These are phyloP conservation scores for Anthopleura sola DNA, from an alignment of 64 coral and sea anemone species.

Conservation along the genomic window DNA sequence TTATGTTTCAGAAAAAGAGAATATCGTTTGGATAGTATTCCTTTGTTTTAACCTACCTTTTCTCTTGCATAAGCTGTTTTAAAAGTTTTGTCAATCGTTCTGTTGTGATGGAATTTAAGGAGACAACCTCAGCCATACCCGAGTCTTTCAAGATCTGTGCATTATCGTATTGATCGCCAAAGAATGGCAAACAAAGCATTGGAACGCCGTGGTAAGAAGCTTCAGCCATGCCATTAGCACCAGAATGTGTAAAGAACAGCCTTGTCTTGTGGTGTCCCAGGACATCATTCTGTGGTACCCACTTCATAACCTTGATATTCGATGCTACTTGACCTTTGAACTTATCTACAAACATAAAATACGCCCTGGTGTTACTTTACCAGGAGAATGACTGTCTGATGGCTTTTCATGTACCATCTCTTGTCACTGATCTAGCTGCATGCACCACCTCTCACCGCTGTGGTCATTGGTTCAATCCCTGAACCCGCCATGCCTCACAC, in stretches of 20 bases:
- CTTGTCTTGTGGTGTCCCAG: constrained; percentile 35
- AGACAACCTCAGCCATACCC: constrained; percentile 14
- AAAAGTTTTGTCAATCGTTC: neutral
- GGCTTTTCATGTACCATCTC: too few relatives aligned
- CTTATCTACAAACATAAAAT: neutral
- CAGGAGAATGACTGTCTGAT: too few relatives aligned
- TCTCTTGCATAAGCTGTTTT: neutral
- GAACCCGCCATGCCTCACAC: too few relatives aligned
- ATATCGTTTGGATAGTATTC: neutral
- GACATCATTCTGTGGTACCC: constrained; percentile 52
- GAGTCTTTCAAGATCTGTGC: neutral
- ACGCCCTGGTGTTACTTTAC: too few relatives aligned
- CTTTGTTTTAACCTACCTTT: neutral
- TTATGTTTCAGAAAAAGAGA: too few relatives aligned
- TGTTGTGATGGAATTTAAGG: neutral
- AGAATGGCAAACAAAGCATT: constrained; percentile 34
- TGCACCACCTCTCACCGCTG: too few relatives aligned
- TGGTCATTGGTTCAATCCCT: too few relatives aligned
- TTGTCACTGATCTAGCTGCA: too few relatives aligned
- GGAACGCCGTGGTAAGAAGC: constrained; percentile 34
- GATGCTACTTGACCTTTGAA: neutral
- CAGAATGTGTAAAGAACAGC: constrained; percentile 31
- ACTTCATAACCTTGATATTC: constrained; percentile 29
- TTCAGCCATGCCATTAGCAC: constrained; percentile 36
- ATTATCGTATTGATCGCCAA: constrained; percentile 37